phyloP scores from a whole-genome alignment of 2,888 invertebrate species.

The Cetonia aurata region DNA sequence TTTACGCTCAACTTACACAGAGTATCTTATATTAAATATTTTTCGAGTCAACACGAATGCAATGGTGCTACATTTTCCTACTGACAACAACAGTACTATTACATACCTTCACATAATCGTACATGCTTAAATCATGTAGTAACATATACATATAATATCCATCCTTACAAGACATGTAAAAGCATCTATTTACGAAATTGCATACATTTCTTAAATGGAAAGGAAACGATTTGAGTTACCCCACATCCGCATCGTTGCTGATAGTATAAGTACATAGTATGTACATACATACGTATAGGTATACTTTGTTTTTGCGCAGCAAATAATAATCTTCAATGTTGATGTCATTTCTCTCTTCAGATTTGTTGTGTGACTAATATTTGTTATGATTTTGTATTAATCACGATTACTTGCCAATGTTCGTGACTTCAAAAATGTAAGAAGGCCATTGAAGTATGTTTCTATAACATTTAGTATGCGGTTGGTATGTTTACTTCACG shows the following conservation, averaged over 20 bases:
- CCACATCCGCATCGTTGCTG: slow-evolving; percentile 23
- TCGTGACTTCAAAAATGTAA: neutral
- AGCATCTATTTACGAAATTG: slow-evolving; percentile 32
- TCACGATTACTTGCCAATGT: neutral
- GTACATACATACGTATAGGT: neutral
- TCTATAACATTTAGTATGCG: no score
- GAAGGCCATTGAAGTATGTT: neutral
- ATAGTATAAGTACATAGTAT: no score
- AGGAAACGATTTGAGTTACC: slow-evolving; percentile 21
- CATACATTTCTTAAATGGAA: slow-evolving; percentile 21
- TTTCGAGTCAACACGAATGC: no score
- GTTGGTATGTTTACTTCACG: no score
- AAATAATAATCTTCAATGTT: no score
- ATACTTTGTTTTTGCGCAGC: neutral
- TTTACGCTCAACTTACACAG: no score
- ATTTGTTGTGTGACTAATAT: neutral
- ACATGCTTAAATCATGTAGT: no score
- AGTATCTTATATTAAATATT: no score
- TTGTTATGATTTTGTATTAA: slow-evolving; percentile 6
- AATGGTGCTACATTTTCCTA: no score
- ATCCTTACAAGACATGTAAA: neutral
- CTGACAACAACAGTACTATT: no score
- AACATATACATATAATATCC: no score
- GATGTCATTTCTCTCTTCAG: neutral
- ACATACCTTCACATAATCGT: no score